These are phyloP conservation scores for Brachypodius melanocephalos DNA, from an alignment of 2,113 vertebrate genomes.

Conservation along the genomic window DNA sequence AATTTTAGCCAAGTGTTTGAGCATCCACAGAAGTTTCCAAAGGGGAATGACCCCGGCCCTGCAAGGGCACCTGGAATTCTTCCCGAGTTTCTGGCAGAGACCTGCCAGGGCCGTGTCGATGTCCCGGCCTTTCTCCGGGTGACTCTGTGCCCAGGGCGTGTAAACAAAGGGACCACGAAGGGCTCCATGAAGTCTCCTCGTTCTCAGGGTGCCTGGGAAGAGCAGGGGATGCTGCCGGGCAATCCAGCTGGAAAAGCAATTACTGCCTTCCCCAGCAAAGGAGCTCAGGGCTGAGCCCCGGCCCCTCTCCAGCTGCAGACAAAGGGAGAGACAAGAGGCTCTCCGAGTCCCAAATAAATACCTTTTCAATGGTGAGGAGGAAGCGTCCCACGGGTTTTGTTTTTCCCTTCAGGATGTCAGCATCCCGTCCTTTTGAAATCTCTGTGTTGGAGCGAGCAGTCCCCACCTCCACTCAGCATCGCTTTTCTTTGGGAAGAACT, in stretches of 20 bases:
- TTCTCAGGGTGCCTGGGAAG: background rate
- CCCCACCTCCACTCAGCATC: background rate
- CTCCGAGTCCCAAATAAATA: background rate
- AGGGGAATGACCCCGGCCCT: rapidly evolving
- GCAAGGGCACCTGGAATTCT: background rate
- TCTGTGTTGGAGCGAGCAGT: background rate
- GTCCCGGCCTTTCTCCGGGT: background rate
- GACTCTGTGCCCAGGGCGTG: background rate
- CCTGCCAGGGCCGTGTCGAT: background rate
- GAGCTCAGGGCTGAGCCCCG: background rate
- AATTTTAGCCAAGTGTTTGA: background rate
- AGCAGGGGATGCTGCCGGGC: background rate
- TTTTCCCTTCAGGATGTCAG: background rate
- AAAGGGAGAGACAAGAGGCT: background rate
- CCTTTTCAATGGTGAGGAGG: background rate
- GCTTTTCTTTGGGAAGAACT: background rate
- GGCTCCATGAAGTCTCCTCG: background rate
- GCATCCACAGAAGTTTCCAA: background rate
- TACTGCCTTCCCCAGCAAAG: background rate
- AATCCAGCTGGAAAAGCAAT: constrained; percentile 39
- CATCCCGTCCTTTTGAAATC: background rate
- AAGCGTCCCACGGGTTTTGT: background rate
- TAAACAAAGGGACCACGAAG: background rate
- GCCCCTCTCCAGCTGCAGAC: background rate
- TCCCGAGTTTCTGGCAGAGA: background rate